Conservation (phyloP, 2,113 vertebrate genomes). For the Amblyornis subalaris region DNA sequence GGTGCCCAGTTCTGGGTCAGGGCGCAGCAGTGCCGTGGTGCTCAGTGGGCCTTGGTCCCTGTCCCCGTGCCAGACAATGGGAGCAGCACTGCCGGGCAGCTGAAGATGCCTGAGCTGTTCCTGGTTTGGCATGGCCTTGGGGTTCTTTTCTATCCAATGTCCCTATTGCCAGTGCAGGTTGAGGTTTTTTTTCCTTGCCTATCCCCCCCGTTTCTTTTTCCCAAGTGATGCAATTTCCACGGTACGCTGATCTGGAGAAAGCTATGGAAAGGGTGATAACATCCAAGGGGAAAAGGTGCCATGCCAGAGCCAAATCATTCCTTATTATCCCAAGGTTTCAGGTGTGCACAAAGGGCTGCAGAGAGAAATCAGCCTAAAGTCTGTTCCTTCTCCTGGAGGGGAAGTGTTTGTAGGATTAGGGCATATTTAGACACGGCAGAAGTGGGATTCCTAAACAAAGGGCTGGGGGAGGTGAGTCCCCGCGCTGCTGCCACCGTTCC, state of each 20-base stretch:
- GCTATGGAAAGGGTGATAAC: neutral
- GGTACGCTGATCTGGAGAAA: neutral
- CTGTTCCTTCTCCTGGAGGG: conserved; percentile 31
- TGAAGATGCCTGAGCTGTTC: neutral
- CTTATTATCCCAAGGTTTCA: neutral
- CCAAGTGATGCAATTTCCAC: neutral
- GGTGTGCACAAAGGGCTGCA: neutral
- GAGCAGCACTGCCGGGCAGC: neutral
- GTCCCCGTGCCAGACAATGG: fast-evolving
- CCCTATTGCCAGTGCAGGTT: neutral
- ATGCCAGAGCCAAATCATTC: neutral
- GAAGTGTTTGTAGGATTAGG: conserved; percentile 28
- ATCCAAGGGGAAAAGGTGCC: neutral
- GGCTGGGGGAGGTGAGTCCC: neutral
- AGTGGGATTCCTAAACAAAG: conserved; percentile 48
- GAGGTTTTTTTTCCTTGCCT: no score
- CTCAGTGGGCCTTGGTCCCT: fast-evolving
- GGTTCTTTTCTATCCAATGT: neutral
- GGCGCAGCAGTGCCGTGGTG: neutral
- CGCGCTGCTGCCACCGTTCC: neutral
- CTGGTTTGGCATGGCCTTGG: neutral
- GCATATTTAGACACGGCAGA: conserved; percentile 39
- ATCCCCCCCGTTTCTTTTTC: neutral
- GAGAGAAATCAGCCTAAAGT: neutral
- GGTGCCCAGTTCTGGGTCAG: neutral